Conservation (phyloP, 2,113 vertebrate genomes). For the Lynx canadensis region DNA sequence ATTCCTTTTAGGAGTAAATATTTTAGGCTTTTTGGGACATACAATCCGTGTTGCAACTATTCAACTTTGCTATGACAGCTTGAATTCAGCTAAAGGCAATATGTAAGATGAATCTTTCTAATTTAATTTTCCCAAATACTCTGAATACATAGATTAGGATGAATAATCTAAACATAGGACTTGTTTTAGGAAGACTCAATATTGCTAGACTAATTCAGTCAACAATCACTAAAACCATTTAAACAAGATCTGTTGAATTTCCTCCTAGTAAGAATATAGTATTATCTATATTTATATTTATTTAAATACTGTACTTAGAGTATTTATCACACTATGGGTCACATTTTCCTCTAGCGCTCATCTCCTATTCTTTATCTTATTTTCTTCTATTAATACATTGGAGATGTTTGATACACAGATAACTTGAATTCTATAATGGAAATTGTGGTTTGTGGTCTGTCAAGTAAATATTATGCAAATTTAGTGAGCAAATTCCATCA, state of each 20-base stretch:
- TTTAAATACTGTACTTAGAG: background rate
- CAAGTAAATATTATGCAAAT: slow-evolving; percentile 66
- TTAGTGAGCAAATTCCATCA: slow-evolving; percentile 34
- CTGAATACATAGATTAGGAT: background rate
- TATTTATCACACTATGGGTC: background rate
- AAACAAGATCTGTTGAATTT: background rate
- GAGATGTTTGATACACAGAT: background rate
- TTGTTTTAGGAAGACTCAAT: background rate
- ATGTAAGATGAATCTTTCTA: background rate
- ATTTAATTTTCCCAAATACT: background rate
- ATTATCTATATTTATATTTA: background rate
- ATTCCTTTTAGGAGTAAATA: background rate
- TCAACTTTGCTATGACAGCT: background rate
- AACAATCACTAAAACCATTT: background rate
- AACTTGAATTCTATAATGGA: slow-evolving; percentile 55
- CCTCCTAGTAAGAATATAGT: background rate
- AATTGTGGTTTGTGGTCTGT: slow-evolving; percentile 33
- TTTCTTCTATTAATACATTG: background rate
- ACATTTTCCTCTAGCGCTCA: background rate
- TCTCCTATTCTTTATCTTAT: background rate
- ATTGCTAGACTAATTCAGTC: background rate
- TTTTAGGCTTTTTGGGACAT: background rate
- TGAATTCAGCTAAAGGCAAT: background rate
- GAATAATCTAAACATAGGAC: background rate
- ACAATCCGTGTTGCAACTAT: background rate